Conservation (phyloP, 2,797 vertebrate species). For the Notamacropus eugenii region DNA sequence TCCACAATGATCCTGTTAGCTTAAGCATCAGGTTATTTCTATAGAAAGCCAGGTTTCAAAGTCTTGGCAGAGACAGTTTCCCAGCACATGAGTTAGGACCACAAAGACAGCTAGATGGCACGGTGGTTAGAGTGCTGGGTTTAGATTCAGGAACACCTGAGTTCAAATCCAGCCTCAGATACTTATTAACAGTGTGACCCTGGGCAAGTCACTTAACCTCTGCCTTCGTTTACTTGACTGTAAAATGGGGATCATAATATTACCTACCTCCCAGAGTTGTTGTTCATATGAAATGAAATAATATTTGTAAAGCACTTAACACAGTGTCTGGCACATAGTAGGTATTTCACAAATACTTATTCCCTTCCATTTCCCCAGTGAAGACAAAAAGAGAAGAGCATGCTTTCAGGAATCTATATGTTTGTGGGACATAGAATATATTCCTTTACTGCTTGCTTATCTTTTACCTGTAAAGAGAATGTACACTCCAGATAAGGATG, state of each 20-base stretch:
- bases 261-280: background rate
- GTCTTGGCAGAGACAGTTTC: background rate
- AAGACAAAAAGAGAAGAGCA: conserved; percentile 27
- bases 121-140: background rate
- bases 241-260: background rate
- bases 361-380: background rate
- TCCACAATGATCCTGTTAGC: background rate
- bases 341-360: background rate
- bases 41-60: background rate
- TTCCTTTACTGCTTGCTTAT: background rate
- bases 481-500: conserved; percentile 7
- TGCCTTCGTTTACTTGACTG: background rate
- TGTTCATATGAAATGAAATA: background rate
- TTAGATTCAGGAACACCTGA: background rate
- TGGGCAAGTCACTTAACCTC: background rate
- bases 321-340: background rate
- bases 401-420: background rate
- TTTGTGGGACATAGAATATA: background rate
- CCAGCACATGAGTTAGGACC: background rate
- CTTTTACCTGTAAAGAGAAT: conserved; percentile 20
- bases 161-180: background rate
- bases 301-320: background rate
- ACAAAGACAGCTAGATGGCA: background rate
- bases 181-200: background rate
- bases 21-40: background rate